These are phyloP conservation scores for Periplaneta americana DNA, from an alignment of 1,140 invertebrate species.

Conservation along the genomic window DNA sequence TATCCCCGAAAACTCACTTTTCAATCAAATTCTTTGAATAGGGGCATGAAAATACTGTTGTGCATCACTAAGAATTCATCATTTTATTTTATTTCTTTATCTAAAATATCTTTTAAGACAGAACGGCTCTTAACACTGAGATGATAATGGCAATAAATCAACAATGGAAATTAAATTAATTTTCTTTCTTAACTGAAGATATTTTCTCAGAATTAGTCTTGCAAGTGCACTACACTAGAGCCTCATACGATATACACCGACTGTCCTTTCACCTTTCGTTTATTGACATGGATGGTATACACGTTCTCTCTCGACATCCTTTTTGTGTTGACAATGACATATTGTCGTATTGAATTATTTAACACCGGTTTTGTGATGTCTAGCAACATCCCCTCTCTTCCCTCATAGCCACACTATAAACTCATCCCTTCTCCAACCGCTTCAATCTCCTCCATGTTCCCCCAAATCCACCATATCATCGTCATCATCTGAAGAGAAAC, in stretches of 20 bases:
- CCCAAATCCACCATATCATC: background rate
- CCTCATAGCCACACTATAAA: background rate
- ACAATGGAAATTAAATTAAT: too few relatives aligned
- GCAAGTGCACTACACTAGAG: background rate
- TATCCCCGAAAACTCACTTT: too few relatives aligned
- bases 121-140: too few relatives aligned
- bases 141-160: too few relatives aligned
- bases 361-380: conserved; percentile 3
- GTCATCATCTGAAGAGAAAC: background rate
- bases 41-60: too few relatives aligned
- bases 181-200: too few relatives aligned
- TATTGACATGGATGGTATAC: background rate
- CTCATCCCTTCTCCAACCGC: background rate
- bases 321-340: conserved; percentile 11
- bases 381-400: background rate
- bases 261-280: background rate
- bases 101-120: too few relatives aligned
- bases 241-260: background rate
- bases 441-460: background rate
- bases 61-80: too few relatives aligned
- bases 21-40: too few relatives aligned
- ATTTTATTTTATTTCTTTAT: too few relatives aligned
- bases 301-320: background rate
- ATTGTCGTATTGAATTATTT: conserved; percentile 9
- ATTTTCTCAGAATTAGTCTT: background rate